Evolutionary conservation across 2,113 vertebrate genomes (phyloP).

Genomic region (Protobothrops flavoviridis): DNA sequence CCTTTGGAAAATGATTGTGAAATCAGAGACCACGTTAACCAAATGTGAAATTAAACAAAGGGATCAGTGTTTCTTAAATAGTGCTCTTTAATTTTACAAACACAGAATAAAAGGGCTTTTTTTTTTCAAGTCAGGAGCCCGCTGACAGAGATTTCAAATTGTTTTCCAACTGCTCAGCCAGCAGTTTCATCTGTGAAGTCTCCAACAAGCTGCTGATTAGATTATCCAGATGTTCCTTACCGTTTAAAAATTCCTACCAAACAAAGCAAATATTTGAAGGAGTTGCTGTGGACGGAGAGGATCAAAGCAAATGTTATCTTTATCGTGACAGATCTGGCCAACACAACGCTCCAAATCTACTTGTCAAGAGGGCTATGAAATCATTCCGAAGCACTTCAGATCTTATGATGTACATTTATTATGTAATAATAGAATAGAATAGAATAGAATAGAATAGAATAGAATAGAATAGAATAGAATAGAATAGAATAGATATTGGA

Average conservation of each 20-base stretch:
- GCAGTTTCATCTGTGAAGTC: conserved; percentile 75
- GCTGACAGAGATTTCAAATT: conserved; percentile 56
- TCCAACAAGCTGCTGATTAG: conserved; percentile 78
- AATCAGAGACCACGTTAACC: not conserved
- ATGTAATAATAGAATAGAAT: not conserved
- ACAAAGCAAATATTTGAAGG: not conserved
- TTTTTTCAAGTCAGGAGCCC: conserved; percentile 39
- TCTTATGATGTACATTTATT: not conserved
- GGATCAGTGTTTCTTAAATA: not conserved
- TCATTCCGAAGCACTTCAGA: not conserved
- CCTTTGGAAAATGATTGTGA: not conserved
- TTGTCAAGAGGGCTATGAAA: not conserved
- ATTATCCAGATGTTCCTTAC: conserved; percentile 79
- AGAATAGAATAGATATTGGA: too few relatives aligned
- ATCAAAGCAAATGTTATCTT: not conserved
- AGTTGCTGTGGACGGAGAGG: not conserved
- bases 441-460: too few relatives aligned
- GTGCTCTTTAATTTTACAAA: not conserved
- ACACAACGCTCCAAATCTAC: not conserved
- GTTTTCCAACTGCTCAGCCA: conserved; percentile 76
- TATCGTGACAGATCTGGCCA: not conserved
- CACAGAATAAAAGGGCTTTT: not conserved
- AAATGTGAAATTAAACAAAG: not conserved
- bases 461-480: too few relatives aligned
- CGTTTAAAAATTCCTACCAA: conserved; percentile 83